Conservation (phyloP, 2,888 invertebrate genomes). For the Cerceris rybyensis region DNA sequence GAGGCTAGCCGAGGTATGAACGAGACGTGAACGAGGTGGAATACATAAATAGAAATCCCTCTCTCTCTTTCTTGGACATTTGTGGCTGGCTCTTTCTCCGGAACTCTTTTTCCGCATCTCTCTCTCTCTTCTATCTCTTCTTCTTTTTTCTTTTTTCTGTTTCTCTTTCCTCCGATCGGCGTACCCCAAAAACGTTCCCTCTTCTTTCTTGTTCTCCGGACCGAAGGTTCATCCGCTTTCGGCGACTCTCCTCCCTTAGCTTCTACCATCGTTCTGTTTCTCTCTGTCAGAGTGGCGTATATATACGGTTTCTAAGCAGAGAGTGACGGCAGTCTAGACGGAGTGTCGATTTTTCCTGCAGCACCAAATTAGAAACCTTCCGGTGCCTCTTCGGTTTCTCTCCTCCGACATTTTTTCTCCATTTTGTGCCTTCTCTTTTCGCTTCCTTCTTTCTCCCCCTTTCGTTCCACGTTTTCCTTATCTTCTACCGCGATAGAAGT, state of each 20-base stretch:
- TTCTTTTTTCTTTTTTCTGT: no score
- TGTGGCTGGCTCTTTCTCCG: slow-evolving; percentile 37
- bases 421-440: background rate
- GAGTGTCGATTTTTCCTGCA: slow-evolving; percentile 78
- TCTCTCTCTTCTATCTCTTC: background rate
- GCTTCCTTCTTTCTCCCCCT: slow-evolving; percentile 12
- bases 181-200: no score
- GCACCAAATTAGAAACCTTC: slow-evolving; percentile 77
- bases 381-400: slow-evolving; percentile 37
- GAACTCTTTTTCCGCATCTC: slow-evolving; percentile 29
- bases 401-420: background rate
- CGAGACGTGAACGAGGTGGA: slow-evolving; percentile 79
- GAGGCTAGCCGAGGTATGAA: slow-evolving; percentile 72
- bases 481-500: no score
- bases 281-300: slow-evolving; percentile 39
- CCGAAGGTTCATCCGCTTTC: no score
- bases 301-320: slow-evolving; percentile 59
- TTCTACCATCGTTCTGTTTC: no score
- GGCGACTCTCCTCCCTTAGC: no score
- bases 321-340: slow-evolving; percentile 73
- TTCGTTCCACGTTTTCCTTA: background rate
- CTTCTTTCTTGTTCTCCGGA: no score
- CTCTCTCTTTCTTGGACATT: slow-evolving; percentile 38
- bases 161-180: no score
- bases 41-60: slow-evolving; percentile 79